These are phyloP conservation scores for Cardiocondyla obscurior DNA, from an alignment of 1,140 invertebrate genomes.

Conservation along the genomic window DNA sequence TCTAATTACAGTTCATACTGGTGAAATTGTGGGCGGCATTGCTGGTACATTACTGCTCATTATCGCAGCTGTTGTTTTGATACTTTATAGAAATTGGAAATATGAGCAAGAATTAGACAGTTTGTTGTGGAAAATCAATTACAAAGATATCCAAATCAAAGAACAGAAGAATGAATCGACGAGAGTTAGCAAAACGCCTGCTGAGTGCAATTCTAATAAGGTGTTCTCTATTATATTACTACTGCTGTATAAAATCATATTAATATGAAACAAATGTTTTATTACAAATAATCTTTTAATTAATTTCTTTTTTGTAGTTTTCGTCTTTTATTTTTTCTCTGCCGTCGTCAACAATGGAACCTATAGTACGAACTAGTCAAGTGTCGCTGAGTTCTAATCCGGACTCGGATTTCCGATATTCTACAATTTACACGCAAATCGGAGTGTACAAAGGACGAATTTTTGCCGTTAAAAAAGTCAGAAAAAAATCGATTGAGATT, in stretches of 20 bases:
- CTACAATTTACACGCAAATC: slow-evolving; percentile 93
- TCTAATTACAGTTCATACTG: slow-evolving; percentile 87
- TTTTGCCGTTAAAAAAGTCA: slow-evolving; percentile 93
- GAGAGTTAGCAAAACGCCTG: slow-evolving; percentile 38
- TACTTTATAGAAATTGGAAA: slow-evolving; percentile 94
- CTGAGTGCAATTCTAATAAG: slow-evolving; percentile 75
- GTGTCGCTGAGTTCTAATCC: slow-evolving; percentile 94
- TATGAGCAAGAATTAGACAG: slow-evolving; percentile 98
- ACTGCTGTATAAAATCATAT: neutral
- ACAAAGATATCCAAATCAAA: slow-evolving; percentile 91
- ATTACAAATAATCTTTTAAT: neutral
- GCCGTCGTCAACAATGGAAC: slow-evolving; percentile 78
- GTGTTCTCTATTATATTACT: neutral
- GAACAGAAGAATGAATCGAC: slow-evolving; percentile 80
- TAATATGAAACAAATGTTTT: neutral
- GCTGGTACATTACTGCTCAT: slow-evolving; percentile 90
- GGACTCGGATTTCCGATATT: slow-evolving; percentile 93
- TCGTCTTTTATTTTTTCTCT: too few species aligned
- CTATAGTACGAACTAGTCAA: slow-evolving; percentile 91
- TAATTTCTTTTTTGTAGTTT: too few species aligned
- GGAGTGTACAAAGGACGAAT: slow-evolving; percentile 94
- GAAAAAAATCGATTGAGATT: slow-evolving; percentile 94
- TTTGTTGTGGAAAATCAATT: slow-evolving; percentile 97
- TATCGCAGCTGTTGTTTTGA: slow-evolving; percentile 87
- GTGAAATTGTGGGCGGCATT: slow-evolving; percentile 91